These are phyloP conservation scores for Ptilorrhoa leucosticta DNA, from an alignment of 2,113 vertebrate genomes.

Conservation along the genomic window DNA sequence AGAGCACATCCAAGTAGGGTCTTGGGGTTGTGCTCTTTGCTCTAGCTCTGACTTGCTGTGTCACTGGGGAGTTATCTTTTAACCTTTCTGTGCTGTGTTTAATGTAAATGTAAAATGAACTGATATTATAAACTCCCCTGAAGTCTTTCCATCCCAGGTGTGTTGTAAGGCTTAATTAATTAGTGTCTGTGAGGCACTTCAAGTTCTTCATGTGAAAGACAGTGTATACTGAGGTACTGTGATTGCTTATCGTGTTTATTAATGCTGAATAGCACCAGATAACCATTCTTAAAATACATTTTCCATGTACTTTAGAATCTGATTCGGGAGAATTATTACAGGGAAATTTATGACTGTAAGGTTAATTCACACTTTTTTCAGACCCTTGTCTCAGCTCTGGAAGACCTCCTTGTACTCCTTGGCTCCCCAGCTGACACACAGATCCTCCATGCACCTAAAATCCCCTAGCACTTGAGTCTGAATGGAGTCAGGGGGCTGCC, in stretches of 20 bases:
- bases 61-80: neutral
- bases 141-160: conserved; percentile 11
- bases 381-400: neutral
- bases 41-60: neutral
- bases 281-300: neutral
- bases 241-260: neutral
- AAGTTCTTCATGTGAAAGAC: neutral
- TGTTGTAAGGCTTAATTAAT: conserved; percentile 38
- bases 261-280: neutral
- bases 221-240: neutral
- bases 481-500: neutral
- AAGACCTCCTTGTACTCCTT: neutral
- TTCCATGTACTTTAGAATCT: neutral
- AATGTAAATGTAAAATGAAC: conserved; percentile 10
- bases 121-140: neutral
- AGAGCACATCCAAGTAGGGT: neutral
- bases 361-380: neutral
- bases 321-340: neutral
- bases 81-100: neutral
- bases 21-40: neutral
- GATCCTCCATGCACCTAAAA: neutral
- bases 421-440: rapidly evolving
- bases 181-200: neutral
- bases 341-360: neutral
- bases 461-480: neutral